Evolutionary conservation across 1,140 invertebrate genomes (phyloP).

Genomic region (Papilio glaucus): DNA sequence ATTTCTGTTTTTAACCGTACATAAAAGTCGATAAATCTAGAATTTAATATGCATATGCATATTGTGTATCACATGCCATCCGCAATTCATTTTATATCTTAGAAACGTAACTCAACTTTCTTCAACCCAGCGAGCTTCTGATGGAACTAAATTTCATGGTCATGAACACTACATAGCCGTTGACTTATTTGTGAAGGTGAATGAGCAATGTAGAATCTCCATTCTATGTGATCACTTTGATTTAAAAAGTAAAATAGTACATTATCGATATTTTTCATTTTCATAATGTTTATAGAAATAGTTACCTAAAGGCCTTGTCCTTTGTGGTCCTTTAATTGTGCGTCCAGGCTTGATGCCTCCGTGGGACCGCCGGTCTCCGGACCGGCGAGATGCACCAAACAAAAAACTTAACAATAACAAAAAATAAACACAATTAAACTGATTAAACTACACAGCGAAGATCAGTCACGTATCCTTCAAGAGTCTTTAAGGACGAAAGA

Average conservation of each 20-base stretch:
- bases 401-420: conserved; percentile 83
- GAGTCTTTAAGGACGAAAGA: conserved; percentile 70
- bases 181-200: background rate
- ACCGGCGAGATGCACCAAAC: conserved; percentile 81
- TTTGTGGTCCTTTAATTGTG: conserved; percentile 67
- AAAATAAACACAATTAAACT: conserved; percentile 75
- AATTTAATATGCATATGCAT: background rate
- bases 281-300: conserved; percentile 46
- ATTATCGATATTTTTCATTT: conserved; percentile 4
- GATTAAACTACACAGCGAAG: conserved; percentile 70
- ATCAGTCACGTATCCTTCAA: conserved; percentile 67
- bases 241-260: background rate
- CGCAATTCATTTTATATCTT: background rate
- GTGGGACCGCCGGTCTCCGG: conserved; percentile 72
- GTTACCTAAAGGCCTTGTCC: conserved; percentile 80
- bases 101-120: no score
- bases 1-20: background rate
- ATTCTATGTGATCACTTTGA: background rate
- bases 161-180: background rate
- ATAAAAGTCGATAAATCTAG: background rate
- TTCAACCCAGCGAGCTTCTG: background rate
- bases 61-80: background rate
- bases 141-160: background rate
- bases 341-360: conserved; percentile 74
- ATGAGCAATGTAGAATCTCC: background rate